Conservation (phyloP, 2,888 invertebrate genomes). For the Drosophila acutilabella region DNA sequence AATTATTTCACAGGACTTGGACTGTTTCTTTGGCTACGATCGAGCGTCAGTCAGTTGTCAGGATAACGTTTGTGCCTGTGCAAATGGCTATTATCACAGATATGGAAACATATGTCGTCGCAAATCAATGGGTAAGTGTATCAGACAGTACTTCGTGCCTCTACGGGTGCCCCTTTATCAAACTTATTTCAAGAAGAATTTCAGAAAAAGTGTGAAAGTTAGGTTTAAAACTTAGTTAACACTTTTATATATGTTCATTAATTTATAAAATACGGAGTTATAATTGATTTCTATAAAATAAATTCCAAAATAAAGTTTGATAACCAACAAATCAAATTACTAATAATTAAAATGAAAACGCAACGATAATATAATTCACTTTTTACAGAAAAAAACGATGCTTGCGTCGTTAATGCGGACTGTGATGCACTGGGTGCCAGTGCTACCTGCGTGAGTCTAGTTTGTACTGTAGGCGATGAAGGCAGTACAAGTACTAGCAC, state of each 20-base stretch:
- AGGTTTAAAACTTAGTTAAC: too few species aligned
- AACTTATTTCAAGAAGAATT: too few species aligned
- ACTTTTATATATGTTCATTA: too few species aligned
- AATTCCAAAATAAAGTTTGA: too few species aligned
- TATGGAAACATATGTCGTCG: constrained; percentile 85
- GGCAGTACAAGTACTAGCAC: constrained; percentile 29
- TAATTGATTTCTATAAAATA: too few species aligned
- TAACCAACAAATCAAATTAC: too few species aligned
- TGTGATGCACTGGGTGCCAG: constrained; percentile 80
- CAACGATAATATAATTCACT: background rate
- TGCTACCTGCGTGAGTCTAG: constrained; percentile 77
- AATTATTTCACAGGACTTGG: constrained; percentile 70
- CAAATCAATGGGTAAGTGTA: constrained; percentile 83
- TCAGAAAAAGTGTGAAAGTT: too few species aligned
- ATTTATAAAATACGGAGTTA: too few species aligned
- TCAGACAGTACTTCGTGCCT: too few species aligned
- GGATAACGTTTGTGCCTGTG: constrained; percentile 83
- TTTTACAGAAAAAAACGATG: constrained; percentile 79
- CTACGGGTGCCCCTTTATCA: too few species aligned
- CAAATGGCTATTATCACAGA: constrained; percentile 85
- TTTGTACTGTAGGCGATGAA: constrained; percentile 73
- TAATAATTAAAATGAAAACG: too few species aligned
- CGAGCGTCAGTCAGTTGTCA: constrained; percentile 83
- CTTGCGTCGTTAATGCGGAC: constrained; percentile 84
- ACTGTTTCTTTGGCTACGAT: constrained; percentile 85